A percentile compares a stretch with the other conserved stretches of the same genome.
These are phyloP conservation scores for Bambusicola thoracicus DNA, from an alignment of 2,113 vertebrate genomes.

Conservation along the genomic window DNA sequence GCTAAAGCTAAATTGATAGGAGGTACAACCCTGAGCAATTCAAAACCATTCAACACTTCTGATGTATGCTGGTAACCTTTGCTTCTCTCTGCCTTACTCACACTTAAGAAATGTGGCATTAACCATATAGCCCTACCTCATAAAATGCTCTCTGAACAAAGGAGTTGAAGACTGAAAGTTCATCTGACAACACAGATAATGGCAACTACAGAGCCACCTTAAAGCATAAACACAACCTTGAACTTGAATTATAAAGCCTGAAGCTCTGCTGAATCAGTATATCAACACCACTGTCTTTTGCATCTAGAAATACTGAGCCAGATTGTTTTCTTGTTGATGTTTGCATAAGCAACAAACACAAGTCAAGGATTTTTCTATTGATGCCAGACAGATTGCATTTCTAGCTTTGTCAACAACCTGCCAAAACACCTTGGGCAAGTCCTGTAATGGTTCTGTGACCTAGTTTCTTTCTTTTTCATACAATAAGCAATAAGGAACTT, in stretches of 20 bases:
- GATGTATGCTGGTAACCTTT: background rate
- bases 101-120: background rate
- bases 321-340: background rate
- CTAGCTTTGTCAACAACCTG: constrained; percentile 25
- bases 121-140: background rate
- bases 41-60: background rate
- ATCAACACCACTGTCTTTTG: constrained; percentile 17
- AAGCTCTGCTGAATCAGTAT: constrained; percentile 12
- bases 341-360: constrained; percentile 31
- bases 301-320: background rate
- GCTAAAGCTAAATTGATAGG: background rate
- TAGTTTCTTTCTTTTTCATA: constrained; percentile 2
- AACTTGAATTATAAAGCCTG: background rate
- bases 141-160: fast-evolving
- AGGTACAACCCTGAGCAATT: fast-evolving
- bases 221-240: background rate
- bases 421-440: background rate
- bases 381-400: constrained; percentile 3
- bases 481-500: constrained; percentile 1
- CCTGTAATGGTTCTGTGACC: constrained; percentile 13
- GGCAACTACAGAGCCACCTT: background rate
- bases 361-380: constrained; percentile 21
- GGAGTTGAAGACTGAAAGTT: background rate
- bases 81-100: background rate
- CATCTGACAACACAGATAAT: background rate